A percentile compares a stretch with the other conserved stretches of the same genome.
These are phyloP conservation scores for Papilio elwesi DNA, from an alignment of 2,888 invertebrate genomes.

Conservation along the genomic window DNA sequence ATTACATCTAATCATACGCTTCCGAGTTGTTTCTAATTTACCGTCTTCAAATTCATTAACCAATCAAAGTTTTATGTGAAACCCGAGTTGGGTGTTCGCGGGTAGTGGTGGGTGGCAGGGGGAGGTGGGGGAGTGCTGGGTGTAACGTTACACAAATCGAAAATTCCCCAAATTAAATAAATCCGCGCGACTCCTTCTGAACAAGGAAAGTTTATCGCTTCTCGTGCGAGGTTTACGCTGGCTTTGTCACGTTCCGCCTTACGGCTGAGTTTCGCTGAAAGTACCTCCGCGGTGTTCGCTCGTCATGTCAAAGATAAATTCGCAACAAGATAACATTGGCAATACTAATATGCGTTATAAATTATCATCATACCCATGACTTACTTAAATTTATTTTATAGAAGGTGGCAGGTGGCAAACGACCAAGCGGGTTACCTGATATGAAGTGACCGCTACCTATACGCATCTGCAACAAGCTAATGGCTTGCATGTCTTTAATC, in stretches of 20 bases:
- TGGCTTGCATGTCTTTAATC: too few species aligned
- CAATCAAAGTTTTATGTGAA: constrained; percentile 33
- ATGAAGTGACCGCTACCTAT: too few species aligned
- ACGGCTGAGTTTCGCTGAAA: too few species aligned
- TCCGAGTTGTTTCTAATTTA: constrained; percentile 21
- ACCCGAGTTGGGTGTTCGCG: constrained; percentile 1
- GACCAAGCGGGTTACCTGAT: too few species aligned
- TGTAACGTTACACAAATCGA: constrained; percentile 28
- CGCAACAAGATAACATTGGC: too few species aligned
- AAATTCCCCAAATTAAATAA: constrained; percentile 36
- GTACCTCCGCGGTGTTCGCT: not conserved
- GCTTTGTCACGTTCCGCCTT: constrained; percentile 1
- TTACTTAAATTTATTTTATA: too few species aligned
- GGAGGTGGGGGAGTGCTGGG: constrained; percentile 6
- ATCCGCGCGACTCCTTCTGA: constrained; percentile 29
- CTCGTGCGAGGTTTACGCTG: not conserved
- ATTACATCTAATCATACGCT: constrained; percentile 15
- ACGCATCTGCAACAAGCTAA: too few species aligned
- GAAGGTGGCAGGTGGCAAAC: too few species aligned
- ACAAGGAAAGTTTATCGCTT: constrained; percentile 23
- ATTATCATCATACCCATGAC: too few species aligned
- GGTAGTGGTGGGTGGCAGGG: not conserved
- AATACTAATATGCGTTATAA: too few species aligned
- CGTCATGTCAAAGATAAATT: not conserved
- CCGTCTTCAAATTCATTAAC: constrained; percentile 25